Evolutionary conservation across 2,888 invertebrate species (phyloP).

Genomic region (Petrolisthes cinctipes): DNA sequence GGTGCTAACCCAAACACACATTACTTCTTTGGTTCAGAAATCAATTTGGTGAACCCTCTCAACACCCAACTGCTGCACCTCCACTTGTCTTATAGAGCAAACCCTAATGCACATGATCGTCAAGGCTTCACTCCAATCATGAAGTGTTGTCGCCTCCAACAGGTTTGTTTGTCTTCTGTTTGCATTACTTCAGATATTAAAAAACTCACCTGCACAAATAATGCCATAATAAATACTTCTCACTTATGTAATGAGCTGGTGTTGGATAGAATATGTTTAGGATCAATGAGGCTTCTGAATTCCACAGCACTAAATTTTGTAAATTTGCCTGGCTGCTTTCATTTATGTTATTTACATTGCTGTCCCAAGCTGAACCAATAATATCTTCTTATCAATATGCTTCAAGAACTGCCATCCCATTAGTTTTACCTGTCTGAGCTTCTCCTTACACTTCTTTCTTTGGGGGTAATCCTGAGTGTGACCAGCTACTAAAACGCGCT

Average conservation of each 20-base stretch:
- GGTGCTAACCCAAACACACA: conserved; percentile 92
- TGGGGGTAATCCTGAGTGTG: not conserved
- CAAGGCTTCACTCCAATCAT: conserved; percentile 90
- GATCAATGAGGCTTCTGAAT: not conserved
- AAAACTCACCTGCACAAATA: not conserved
- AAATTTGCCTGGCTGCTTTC: too few relatives aligned
- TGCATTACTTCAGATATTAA: not conserved
- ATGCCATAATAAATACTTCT: too few relatives aligned
- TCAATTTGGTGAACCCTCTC: conserved; percentile 83
- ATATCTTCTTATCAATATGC: not conserved
- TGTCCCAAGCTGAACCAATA: not conserved
- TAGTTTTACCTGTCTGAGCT: not conserved
- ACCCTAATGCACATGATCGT: conserved; percentile 87
- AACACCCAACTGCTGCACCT: conserved; percentile 86
- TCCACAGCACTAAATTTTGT: not conserved
- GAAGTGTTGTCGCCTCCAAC: conserved; percentile 86
- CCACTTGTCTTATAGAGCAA: conserved; percentile 85
- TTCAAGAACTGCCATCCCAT: not conserved
- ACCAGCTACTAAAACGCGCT: not conserved
- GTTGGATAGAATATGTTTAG: too few relatives aligned
- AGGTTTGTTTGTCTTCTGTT: conserved; percentile 74
- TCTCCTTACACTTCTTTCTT: not conserved
- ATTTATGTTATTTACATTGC: not conserved
- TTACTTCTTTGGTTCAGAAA: conserved; percentile 91
- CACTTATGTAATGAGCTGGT: too few relatives aligned